Base-by-base conservation (phyloP, 2,113 vertebrate genomes). In the Carassius auratus region DNA sequence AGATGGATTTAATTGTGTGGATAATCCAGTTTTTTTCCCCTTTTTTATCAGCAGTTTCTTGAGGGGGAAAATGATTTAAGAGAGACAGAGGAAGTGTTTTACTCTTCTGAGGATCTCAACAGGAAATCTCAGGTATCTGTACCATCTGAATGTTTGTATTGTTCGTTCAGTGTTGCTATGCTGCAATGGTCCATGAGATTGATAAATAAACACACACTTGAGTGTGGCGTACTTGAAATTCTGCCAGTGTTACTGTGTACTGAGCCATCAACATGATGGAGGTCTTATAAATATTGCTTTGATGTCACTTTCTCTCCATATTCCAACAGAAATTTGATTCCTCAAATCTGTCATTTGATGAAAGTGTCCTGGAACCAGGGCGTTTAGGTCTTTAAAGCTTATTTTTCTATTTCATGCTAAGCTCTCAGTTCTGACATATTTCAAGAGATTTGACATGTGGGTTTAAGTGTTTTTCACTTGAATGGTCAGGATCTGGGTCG, bases 251-350 rank as follows among this genome's bases (percentile, higher is more conserved):
- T 48, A 48, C 19, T 15, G 23, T 82, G 30, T 38, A 42, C 62
- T 87, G 45, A 81, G 83, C 48, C 30, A 30, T 30, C 30, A 71
- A 23, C 81, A 78, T 84, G 79, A 78, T 84, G 79, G 80, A 77
- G 68, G 76, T 73, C 30, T 52, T 45, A 26, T 50, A 50, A 62
- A 52, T 61, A 62, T 42, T 21, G 2, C 42, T 59, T 55, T 14
- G 14, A 23, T 15, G 62, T 45, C 42, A 42, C 77, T 26, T 50
- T 30, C 36, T 79, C 59, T 38, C 33, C 42, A 36, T 62, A 61
- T 33, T 76, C 85, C 64, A 80, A 77, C 82, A 69, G 86, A 84
- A 89, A 91, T 71, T 61, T 13, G 81, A 89, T 64, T 69, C 23
- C 42, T 30, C 68, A 48, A 17, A 76, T 80, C 38, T 64, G n/a